A percentile compares a stretch with the other conserved stretches of the same genome.
These are phyloP conservation scores for Spheniscus humboldti DNA, from an alignment of 2,797 vertebrate species.

Conservation along the genomic window DNA sequence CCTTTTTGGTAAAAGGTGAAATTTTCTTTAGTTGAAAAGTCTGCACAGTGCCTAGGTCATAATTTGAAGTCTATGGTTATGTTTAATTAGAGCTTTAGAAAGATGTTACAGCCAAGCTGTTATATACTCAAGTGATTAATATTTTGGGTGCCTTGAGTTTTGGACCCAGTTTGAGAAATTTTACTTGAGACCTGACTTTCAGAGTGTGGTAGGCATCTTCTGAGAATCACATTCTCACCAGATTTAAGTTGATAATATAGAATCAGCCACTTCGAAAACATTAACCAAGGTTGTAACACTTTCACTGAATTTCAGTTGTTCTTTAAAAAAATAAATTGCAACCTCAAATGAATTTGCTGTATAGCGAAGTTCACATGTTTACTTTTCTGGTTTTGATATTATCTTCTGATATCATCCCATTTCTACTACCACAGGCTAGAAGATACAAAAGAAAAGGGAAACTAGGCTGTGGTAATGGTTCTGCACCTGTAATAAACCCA, in stretches of 20 bases:
- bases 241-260: neutral
- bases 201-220: neutral
- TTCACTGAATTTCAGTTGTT: neutral
- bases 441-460: conserved; percentile 80
- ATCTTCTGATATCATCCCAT: neutral
- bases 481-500: conserved; percentile 60
- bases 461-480: conserved; percentile 73
- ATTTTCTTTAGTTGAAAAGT: neutral
- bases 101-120: neutral
- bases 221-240: neutral
- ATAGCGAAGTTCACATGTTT: neutral
- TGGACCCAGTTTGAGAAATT: neutral
- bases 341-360: neutral
- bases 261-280: neutral
- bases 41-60: neutral
- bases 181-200: neutral
- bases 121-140: neutral
- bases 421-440: conserved; percentile 74
- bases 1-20: neutral
- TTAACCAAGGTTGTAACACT: neutral
- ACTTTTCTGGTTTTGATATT: neutral
- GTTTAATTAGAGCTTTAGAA: neutral
- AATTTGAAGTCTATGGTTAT: neutral
- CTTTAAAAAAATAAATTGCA: neutral
- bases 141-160: neutral